Evolutionary conservation across 2,888 invertebrate genomes (phyloP).

Genomic region (Nemurella pictetii): DNA sequence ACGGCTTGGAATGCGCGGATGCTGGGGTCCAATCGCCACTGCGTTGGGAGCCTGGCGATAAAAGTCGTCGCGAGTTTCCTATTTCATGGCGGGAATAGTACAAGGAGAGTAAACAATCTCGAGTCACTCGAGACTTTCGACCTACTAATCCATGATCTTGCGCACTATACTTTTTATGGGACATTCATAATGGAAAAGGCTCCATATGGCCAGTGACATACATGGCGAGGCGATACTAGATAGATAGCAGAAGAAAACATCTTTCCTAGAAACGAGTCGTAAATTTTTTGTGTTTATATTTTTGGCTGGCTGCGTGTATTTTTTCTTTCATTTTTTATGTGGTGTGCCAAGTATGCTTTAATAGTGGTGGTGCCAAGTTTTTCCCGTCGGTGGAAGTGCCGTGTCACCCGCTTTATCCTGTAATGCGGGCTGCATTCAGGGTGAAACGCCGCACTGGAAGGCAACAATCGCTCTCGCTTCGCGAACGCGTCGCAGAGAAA

Average conservation of each 20-base stretch:
- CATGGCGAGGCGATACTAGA: background rate
- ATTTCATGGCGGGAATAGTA: background rate
- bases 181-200: background rate
- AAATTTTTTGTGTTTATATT: background rate
- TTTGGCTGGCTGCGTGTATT: background rate
- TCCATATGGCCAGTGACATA: background rate
- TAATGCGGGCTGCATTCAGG: background rate
- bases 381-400: background rate
- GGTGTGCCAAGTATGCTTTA: background rate
- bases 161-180: background rate
- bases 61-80: background rate
- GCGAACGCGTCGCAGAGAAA: background rate
- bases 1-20: too few species aligned
- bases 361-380: background rate
- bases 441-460: background rate
- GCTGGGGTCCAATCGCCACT: background rate
- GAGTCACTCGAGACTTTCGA: background rate
- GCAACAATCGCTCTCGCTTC: background rate
- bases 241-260: background rate
- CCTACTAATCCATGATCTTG: background rate
- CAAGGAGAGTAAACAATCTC: background rate
- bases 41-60: background rate
- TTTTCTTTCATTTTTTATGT: background rate
- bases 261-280: background rate
- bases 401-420: background rate